phyloP scores from a whole-genome alignment of 2,888 invertebrate species.

The Diabrotica balteata region DNA sequence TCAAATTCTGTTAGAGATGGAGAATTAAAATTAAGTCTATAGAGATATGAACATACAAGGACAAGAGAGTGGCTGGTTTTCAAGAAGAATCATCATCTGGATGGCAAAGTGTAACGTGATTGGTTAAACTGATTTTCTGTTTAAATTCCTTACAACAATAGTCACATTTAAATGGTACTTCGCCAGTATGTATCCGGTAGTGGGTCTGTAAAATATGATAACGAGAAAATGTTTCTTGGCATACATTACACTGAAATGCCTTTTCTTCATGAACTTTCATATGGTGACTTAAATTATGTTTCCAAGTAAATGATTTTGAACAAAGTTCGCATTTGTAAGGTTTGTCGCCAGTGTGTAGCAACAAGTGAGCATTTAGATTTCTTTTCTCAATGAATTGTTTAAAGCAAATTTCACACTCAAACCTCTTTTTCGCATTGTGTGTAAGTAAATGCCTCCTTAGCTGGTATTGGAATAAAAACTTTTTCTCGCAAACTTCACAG shows the following conservation, averaged over 20 bases:
- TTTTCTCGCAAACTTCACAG: constrained; percentile 7
- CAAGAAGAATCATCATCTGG: too few species aligned
- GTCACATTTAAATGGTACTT: constrained; percentile 6
- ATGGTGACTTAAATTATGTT: constrained; percentile 8
- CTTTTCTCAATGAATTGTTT: constrained; percentile 10
- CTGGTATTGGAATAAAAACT: constrained; percentile 1
- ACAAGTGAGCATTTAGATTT: constrained; percentile 8
- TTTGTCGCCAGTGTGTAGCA: constrained; percentile 11
- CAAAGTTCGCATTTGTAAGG: constrained; percentile 13
- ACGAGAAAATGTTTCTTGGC: constrained; percentile 9
- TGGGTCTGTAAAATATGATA: constrained; percentile 11
- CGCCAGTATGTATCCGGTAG: not conserved
- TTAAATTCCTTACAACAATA: constrained; percentile 4
- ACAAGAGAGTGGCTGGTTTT: too few species aligned
- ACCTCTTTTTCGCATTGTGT: constrained; percentile 5
- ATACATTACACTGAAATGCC: constrained; percentile 9
- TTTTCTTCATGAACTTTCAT: constrained; percentile 13
- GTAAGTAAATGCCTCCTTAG: constrained; percentile 10
- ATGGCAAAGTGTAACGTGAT: not conserved
- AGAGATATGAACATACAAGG: too few species aligned
- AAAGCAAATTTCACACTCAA: constrained; percentile 9
- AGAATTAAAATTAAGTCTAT: too few species aligned
- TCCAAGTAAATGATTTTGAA: constrained; percentile 10
- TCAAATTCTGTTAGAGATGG: too few species aligned
- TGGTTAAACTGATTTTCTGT: constrained; percentile 1